phyloP scores from a whole-genome alignment of 2,797 vertebrate species.

The Helostoma temminkii region DNA sequence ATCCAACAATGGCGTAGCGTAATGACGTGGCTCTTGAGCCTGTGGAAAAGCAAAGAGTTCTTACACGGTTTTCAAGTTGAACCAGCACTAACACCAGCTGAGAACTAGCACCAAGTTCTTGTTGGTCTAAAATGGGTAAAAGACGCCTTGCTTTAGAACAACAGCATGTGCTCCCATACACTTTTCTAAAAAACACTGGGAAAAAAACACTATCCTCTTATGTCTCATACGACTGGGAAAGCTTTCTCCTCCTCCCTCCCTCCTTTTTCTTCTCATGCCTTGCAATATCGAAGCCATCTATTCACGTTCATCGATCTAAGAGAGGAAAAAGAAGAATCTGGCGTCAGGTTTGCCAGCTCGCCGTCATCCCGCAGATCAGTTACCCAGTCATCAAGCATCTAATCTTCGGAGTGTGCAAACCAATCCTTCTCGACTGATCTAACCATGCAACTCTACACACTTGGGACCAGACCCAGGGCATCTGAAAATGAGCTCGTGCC shows the following conservation, averaged over 20 bases:
- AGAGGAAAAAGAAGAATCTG: slow-evolving; percentile 35
- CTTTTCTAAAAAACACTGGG: neutral
- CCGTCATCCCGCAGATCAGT: slow-evolving; percentile 52
- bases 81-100: too few species aligned
- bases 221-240: slow-evolving; percentile 17
- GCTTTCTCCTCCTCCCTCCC: neutral
- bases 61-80: too few species aligned
- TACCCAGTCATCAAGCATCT: slow-evolving; percentile 58
- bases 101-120: too few species aligned
- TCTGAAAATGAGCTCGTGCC: slow-evolving; percentile 33
- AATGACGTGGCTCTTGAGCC: too few species aligned
- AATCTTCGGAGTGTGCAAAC: slow-evolving; percentile 68
- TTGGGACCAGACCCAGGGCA: slow-evolving; percentile 25
- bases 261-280: slow-evolving; percentile 24
- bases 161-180: neutral
- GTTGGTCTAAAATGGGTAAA: too few species aligned
- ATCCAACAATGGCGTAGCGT: too few species aligned
- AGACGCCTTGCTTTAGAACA: neutral
- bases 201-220: slow-evolving; percentile 6
- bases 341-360: slow-evolving; percentile 44
- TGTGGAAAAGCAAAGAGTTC: too few species aligned
- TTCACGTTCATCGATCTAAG: slow-evolving; percentile 53
- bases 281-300: slow-evolving; percentile 1
- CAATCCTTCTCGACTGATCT: slow-evolving; percentile 62
- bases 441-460: slow-evolving; percentile 63